A percentile compares a stretch with the other conserved stretches of the same genome.
phyloP scores from a whole-genome alignment of 2,797 vertebrate species.

The Phalloptychus januarius region DNA sequence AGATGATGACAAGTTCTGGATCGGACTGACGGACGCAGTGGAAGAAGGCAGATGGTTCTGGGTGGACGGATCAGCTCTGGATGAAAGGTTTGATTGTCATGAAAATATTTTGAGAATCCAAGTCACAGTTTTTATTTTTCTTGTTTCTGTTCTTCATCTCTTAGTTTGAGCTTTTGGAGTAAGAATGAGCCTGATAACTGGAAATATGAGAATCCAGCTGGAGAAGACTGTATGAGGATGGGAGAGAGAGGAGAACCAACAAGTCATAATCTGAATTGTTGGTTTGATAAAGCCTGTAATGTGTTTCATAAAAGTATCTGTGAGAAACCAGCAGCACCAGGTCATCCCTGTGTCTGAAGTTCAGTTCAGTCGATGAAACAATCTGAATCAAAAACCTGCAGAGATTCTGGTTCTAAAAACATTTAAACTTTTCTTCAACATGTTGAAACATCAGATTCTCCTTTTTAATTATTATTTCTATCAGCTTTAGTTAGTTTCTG shows the following conservation, averaged over 20 bases:
- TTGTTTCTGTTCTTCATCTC: background rate
- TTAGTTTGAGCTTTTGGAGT: conserved; percentile 20
- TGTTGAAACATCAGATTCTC: background rate
- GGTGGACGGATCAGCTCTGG: conserved; percentile 43
- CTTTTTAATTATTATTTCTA: background rate
- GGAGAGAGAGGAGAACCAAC: background rate
- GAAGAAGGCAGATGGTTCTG: conserved; percentile 49
- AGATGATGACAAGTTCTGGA: conserved; percentile 37
- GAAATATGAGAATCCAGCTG: rapidly evolving
- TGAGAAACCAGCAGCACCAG: conserved; percentile 17
- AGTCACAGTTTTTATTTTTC: background rate
- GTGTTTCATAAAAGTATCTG: background rate
- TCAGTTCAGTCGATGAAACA: no score
- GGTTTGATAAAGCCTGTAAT: conserved; percentile 44
- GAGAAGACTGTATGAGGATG: conserved; percentile 54
- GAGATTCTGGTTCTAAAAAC: no score
- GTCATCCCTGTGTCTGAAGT: background rate
- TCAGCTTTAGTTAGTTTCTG: background rate
- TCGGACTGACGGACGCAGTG: conserved; percentile 61
- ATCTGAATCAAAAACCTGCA: no score
- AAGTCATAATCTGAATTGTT: rapidly evolving
- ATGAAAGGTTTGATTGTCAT: background rate
- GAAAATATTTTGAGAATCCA: background rate
- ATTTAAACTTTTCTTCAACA: no score
- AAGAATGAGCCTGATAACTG: rapidly evolving